Base-by-base conservation (phyloP, 2,113 vertebrate genomes). In the Microcebus tavaratra region DNA sequence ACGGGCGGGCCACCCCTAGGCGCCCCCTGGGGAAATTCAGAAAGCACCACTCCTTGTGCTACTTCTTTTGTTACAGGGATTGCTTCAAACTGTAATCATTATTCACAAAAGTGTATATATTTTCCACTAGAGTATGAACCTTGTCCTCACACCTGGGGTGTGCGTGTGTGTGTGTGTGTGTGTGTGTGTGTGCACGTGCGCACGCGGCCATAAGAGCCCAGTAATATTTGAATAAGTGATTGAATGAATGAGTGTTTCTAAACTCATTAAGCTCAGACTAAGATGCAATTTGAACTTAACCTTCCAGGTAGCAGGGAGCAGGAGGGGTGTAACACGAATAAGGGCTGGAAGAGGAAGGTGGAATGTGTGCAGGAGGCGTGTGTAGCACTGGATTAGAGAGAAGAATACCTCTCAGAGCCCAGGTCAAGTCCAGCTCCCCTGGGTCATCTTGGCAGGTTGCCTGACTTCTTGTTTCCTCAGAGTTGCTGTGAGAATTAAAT, bases 301-400 rank as follows among this genome's bases (percentile, higher is more conserved):
- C 5, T 34, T 61, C 39, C 14, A 15, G 10, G 20, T 85, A 48
- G 20, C 5, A 65, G 65, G 81, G 12, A 75, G 15, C 59, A 18
- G 10, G 36, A 63, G 29, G 31, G 27, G 34, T 8, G 39, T 3
- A 6, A 18, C 1, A 0, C 0, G 27, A 48, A 17, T 9, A 39
- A n/a, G 45, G 53, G 20, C 11, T 20, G 81, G 59, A 68, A 57
- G 75, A 34, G 6, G 27, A 14, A 10, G 8, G 0, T 4, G 34
- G 80, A 65, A 50, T 6, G 10, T 15, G 25, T 10, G 27, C 1
- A 5, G 39, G 65, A 12, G 48, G 63, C 0, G 34, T 4, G 0
- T 1, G 15, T 15, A 12, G 18, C 1, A 0, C 36, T 78, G 2
- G 2, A 1, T 0, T 36, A 27, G 18, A 65, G 17, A 65, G 57